These are phyloP conservation scores for Ranitomeya imitator DNA, from an alignment of 2,113 vertebrate species.

Conservation along the genomic window DNA sequence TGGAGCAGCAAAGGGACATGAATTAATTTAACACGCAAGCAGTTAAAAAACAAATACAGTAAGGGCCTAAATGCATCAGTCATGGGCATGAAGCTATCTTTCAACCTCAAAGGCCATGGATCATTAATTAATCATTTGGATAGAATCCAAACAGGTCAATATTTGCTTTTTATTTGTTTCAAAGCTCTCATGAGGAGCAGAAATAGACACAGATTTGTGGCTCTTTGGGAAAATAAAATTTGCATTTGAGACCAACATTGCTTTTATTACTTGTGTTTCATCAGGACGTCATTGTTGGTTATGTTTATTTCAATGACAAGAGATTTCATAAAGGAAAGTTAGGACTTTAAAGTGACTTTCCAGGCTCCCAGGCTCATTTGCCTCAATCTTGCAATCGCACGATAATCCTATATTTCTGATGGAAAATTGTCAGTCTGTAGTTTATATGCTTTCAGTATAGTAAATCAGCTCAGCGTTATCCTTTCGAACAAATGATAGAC, in stretches of 20 bases:
- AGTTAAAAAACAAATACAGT: slow-evolving; percentile 1
- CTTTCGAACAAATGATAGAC: too few species aligned
- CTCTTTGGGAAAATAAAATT: not conserved
- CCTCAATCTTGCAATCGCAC: too few species aligned
- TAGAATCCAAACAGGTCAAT: slow-evolving; percentile 22
- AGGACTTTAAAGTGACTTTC: too few species aligned
- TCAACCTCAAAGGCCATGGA: slow-evolving; percentile 23
- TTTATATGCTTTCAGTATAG: too few species aligned
- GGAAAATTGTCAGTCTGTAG: too few species aligned
- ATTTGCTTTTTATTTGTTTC: slow-evolving; percentile 14
- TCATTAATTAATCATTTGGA: slow-evolving; percentile 32
- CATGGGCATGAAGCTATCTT: not conserved
- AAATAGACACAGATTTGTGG: not conserved
- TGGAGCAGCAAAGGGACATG: not conserved
- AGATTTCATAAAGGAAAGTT: too few species aligned
- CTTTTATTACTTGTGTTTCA: not conserved
- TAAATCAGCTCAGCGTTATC: too few species aligned
- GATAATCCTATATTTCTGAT: too few species aligned
- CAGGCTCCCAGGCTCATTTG: too few species aligned
- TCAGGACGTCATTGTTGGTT: too few species aligned
- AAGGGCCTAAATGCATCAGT: not conserved
- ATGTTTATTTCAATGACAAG: too few species aligned
- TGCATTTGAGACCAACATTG: not conserved
- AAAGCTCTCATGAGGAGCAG: not conserved
- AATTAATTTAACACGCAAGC: not conserved